Evolutionary conservation across 2,888 invertebrate species (phyloP).

Genomic region (Metopia argyrocephala): DNA sequence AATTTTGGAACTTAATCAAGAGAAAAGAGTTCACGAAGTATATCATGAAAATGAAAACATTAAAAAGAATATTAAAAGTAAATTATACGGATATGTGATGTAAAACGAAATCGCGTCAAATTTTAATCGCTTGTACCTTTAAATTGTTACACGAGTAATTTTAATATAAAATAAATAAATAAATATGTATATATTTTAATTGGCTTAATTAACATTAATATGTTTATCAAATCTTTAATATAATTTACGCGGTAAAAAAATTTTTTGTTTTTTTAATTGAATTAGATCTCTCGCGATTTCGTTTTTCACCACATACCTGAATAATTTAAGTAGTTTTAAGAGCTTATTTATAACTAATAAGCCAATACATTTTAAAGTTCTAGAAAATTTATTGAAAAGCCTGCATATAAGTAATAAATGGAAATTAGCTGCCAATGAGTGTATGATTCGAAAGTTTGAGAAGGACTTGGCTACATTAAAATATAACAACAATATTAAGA

Average conservation of each 20-base stretch:
- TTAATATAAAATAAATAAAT: too few relatives aligned
- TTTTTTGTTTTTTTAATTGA: neutral
- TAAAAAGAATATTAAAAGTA: constrained; percentile 66
- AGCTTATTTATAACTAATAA: too few relatives aligned
- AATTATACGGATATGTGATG: constrained; percentile 1
- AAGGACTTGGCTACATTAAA: constrained; percentile 68
- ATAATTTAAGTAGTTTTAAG: too few relatives aligned
- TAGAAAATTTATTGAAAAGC: constrained; percentile 66
- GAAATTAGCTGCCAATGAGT: constrained; percentile 68
- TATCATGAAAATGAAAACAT: constrained; percentile 66
- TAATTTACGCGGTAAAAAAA: too few relatives aligned
- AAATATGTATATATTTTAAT: too few relatives aligned
- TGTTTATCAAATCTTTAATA: too few relatives aligned
- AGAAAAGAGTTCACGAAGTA: constrained; percentile 67
- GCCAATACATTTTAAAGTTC: constrained; percentile 61
- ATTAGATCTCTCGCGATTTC: too few relatives aligned
- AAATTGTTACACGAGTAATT: too few relatives aligned
- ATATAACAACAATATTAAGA: constrained; percentile 70
- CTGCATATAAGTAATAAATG: constrained; percentile 68
- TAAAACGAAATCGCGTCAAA: too few relatives aligned
- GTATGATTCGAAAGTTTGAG: constrained; percentile 69
- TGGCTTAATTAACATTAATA: too few relatives aligned
- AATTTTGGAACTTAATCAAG: constrained; percentile 64
- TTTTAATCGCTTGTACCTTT: too few relatives aligned
- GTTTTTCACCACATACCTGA: too few relatives aligned